Evolutionary conservation across 1,140 invertebrate species (phyloP).

Genomic region (Formica exsecta): DNA sequence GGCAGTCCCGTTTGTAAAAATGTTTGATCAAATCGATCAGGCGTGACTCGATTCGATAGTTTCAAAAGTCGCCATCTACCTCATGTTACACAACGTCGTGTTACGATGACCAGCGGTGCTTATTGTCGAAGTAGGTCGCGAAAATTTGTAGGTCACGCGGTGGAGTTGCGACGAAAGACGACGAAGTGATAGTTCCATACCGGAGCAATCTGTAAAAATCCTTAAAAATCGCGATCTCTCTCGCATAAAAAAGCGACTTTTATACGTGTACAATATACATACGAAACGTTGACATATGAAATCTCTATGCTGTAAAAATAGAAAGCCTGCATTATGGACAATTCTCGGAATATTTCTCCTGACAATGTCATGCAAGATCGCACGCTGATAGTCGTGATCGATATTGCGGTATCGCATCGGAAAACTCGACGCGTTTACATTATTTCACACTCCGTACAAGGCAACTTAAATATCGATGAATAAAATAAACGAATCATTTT

Average conservation of each 20-base stretch:
- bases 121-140: constrained; percentile 69
- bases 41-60: constrained; percentile 8
- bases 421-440: constrained; percentile 7
- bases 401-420: constrained; percentile 41
- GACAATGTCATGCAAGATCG: constrained; percentile 60
- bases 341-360: constrained; percentile 40
- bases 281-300: neutral
- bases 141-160: constrained; percentile 71
- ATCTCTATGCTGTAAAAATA: neutral
- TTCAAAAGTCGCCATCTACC: constrained; percentile 9
- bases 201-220: constrained; percentile 24
- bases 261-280: neutral
- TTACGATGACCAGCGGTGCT: constrained; percentile 46
- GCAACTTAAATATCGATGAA: neutral
- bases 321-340: neutral
- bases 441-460: neutral
- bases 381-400: constrained; percentile 60
- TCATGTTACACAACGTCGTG: constrained; percentile 49
- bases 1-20: neutral
- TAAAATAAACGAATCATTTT: neutral
- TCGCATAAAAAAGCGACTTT: neutral
- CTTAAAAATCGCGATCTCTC: neutral
- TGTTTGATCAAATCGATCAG: neutral
- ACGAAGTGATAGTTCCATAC: constrained; percentile 30
- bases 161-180: constrained; percentile 29